Evolutionary conservation across 2,888 invertebrate species (phyloP), one percentile per base, ranked within the genome.

Genomic region (Flabesymbios commensalis): DNA sequence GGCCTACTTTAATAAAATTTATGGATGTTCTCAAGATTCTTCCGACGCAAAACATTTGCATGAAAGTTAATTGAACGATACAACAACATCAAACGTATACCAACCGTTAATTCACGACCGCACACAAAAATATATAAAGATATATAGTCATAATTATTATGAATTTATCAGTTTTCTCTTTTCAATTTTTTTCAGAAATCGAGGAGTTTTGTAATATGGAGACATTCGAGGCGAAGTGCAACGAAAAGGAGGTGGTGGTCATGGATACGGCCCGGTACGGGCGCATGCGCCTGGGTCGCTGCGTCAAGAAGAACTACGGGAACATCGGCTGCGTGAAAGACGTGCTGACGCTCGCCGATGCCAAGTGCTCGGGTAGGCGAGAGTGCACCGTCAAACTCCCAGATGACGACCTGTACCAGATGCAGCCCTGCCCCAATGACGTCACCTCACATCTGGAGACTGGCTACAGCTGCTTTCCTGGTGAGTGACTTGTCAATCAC

Each of bases 121-220:
- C n/a, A n/a, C n/a, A n/a, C n/a, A n/a, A n/a, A n/a, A n/a, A n/a
- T n/a, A n/a, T n/a, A n/a, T n/a, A n/a, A n/a, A n/a, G n/a, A n/a
- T n/a, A n/a, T n/a, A n/a, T n/a, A n/a, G n/a, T n/a, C n/a, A n/a
- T n/a, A n/a, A n/a, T n/a, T n/a, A n/a, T n/a, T n/a, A n/a, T n/a
- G n/a, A n/a, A n/a, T n/a, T n/a, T 36, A 36, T 36, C 39, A 36
- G 10, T n/a, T n/a, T 14, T n/a, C 39, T 10, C 39, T 36, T 45
- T 45, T 17, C 22, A 14, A 7, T 22, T 45, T 19, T 45, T 45
- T 45, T 19, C 45, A 45, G 45, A 10, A 7, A 17, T 19, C 19
- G 22, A 24, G 7, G 53, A 53, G 24, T 53, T 36, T 24, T 53
- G 53, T 24, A 36, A 53, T 24, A 53, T 32, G 53, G 36, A 53